Percentiles rank a stretch among this genome's conserved stretches.
Conservation (phyloP, 2,888 invertebrate genomes). For the Tipula helvola region DNA sequence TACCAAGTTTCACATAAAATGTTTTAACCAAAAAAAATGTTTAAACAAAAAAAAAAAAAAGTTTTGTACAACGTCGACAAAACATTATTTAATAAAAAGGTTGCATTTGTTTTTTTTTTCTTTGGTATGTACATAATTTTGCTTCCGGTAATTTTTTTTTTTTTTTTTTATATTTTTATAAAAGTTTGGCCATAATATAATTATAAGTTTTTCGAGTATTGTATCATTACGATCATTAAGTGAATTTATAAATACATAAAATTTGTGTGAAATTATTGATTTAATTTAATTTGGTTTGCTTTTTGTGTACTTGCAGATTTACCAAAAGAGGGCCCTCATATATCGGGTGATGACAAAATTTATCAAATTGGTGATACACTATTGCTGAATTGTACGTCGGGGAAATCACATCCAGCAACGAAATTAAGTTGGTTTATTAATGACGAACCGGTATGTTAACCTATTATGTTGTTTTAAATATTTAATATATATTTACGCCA, state of each 20-base stretch:
- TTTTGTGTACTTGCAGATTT: conserved; percentile 37
- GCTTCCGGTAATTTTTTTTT: background rate
- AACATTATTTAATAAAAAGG: background rate
- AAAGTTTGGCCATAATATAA: background rate
- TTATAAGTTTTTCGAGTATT: background rate
- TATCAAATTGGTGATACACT: conserved; percentile 62
- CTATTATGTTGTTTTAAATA: background rate
- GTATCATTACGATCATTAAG: background rate
- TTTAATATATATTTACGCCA: too few species aligned
- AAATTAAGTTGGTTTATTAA: conserved; percentile 67
- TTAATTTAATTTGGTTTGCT: background rate
- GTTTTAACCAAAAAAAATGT: background rate
- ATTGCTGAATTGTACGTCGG: conserved; percentile 64
- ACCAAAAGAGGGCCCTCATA: conserved; percentile 60
- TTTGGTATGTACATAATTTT: background rate
- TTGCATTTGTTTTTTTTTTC: background rate
- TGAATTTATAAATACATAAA: background rate
- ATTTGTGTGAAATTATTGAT: background rate
- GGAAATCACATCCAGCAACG: conserved; percentile 62
- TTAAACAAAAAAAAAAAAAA: background rate
- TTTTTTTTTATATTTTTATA: background rate
- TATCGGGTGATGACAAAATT: conserved; percentile 58
- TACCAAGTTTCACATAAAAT: background rate
- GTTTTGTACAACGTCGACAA: background rate
- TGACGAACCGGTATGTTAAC: conserved; percentile 51